Conservation (phyloP, 37 sponge, comb jelly and placozoan genomes). For the Cladorhizidae sp. region DNA sequence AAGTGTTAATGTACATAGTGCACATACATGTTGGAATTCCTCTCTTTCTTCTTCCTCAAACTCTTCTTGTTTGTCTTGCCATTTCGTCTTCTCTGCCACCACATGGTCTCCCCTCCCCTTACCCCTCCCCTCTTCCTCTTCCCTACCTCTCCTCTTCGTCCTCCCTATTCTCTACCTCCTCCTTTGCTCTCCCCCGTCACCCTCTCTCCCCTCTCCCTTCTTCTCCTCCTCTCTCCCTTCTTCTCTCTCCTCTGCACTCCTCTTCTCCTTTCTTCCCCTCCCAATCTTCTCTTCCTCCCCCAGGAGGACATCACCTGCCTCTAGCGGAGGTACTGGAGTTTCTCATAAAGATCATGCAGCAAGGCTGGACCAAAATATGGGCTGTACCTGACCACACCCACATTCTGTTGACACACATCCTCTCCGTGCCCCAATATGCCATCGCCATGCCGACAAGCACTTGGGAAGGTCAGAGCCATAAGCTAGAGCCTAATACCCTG, state of each 20-base stretch:
- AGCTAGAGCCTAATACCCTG: too few relatives aligned
- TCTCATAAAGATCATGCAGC: slow-evolving; percentile 6
- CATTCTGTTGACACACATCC: slow-evolving; percentile 31
- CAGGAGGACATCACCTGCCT: slow-evolving; percentile 35
- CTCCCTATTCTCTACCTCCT: background rate
- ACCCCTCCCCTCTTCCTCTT: background rate
- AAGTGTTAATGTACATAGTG: too few relatives aligned
- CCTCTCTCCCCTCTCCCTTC: background rate
- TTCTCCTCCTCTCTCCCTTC: background rate
- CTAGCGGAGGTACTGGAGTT: slow-evolving; percentile 32
- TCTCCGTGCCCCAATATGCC: slow-evolving; percentile 30
- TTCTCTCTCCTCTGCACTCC: slow-evolving; percentile 3
- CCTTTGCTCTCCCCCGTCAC: background rate
- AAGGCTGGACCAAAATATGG: slow-evolving; percentile 24
- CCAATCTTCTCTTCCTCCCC: too few relatives aligned
- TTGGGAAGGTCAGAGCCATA: too few relatives aligned
- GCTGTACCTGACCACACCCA: slow-evolving; percentile 39
- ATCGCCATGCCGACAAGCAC: slow-evolving; percentile 19
- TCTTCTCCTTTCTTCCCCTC: too few relatives aligned
- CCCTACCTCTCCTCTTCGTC: background rate
- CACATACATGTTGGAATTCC: too few relatives aligned
- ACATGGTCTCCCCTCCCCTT: background rate
- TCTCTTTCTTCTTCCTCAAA: too few relatives aligned
- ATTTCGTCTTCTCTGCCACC: background rate
- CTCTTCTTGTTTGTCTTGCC: background rate